Conservation (phyloP, 2,113 vertebrate genomes). For the Bambusicola thoracicus region DNA sequence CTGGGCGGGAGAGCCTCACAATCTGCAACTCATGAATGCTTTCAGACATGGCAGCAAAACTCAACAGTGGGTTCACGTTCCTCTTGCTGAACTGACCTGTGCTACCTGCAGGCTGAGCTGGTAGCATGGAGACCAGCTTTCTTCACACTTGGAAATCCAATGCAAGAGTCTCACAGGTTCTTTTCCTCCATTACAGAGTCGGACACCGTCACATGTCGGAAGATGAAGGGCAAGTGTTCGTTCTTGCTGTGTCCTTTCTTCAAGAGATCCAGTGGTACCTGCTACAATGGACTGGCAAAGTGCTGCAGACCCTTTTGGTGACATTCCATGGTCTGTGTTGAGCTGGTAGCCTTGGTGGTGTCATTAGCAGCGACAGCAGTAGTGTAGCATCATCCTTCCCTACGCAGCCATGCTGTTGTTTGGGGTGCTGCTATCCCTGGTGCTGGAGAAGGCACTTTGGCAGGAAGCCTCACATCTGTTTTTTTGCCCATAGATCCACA, state of each 20-base stretch:
- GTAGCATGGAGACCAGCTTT: neutral
- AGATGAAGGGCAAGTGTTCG: neutral
- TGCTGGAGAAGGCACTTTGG: neutral
- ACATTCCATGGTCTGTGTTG: fast-evolving
- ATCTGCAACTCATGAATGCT: neutral
- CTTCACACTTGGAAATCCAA: fast-evolving
- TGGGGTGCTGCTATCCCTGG: neutral
- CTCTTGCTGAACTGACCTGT: neutral
- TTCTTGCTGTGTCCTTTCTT: conserved; percentile 6
- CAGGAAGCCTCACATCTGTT: neutral
- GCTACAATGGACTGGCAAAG: neutral
- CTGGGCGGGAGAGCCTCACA: neutral
- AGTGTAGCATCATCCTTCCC: neutral
- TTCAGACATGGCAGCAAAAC: neutral
- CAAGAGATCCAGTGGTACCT: neutral
- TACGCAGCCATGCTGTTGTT: neutral
- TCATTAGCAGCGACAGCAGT: neutral
- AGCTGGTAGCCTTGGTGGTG: neutral
- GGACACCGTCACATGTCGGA: neutral
- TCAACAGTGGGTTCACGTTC: neutral
- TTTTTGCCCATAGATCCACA: neutral
- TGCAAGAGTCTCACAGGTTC: neutral
- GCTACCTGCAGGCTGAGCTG: neutral
- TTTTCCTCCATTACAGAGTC: neutral
- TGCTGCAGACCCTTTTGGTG: neutral